Evolutionary conservation across 2,888 invertebrate genomes (phyloP), one percentile per base, ranked within the genome.

Genomic region (Meganola albula): DNA sequence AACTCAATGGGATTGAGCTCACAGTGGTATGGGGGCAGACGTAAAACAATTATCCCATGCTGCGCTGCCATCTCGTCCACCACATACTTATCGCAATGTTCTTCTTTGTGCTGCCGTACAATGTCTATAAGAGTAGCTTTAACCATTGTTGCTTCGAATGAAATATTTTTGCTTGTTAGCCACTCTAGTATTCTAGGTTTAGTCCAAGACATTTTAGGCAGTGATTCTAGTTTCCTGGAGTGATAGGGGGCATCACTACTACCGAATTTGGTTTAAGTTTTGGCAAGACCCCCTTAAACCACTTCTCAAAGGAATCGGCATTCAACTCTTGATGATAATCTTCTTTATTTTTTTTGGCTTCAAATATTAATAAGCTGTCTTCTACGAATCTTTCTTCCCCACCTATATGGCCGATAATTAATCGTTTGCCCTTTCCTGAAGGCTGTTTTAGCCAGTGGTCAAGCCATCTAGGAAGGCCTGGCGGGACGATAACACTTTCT

Each of bases 181-280:
- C 40, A 40, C 2, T 28, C 24, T 31, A 20, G 27, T n/a, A 27
- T 27, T 4, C 1, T 5, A 11, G 11, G 8, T 20, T 27, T n/a
- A n/a, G n/a, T n/a, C n/a, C n/a, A n/a, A n/a, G n/a, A n/a, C n/a
- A n/a, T n/a, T n/a, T n/a, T n/a, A 8, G 20, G 27, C 4, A 5
- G 8, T 9, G 18, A 11, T 27, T 27, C 27, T 7, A 30, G 1
- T 30, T 34, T 13, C 8, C 22, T 4, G 21, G 34, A 40, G 26
- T 47, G 40, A 32, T 41, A 41, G 12, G 40, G 43, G 11, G 44
- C 43, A 23, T 51, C 10, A 45, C 40, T 7, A 45, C 32, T 5
- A 45, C 31, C 3, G 46, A 37, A 27, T 39, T 42, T 26, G 34
- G 37, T 36, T 27, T 31, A 32, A 44, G 31, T 38, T 53, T 49